phyloP scores from a whole-genome alignment of 1,140 invertebrate species.

The Pogonus chalceus region DNA sequence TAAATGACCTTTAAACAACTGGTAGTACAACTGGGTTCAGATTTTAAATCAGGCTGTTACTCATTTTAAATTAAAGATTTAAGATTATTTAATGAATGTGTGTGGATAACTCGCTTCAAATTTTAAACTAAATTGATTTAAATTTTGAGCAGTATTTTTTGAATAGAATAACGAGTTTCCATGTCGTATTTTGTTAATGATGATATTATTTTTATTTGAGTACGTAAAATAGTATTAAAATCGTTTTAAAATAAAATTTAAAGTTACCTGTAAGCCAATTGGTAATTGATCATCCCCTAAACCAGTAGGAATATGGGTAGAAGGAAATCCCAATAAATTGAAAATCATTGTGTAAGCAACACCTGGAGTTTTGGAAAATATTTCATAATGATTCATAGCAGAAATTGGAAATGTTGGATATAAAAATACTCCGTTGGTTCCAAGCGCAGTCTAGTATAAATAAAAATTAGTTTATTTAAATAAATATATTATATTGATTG shows the following conservation, averaged over 20 bases:
- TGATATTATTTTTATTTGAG: background rate
- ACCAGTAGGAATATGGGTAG: conserved; percentile 63
- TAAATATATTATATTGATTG: background rate
- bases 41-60: no score
- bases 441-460: conserved; percentile 38
- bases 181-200: background rate
- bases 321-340: conserved; percentile 65
- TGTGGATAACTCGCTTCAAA: no score
- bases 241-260: background rate
- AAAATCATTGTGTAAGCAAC: conserved; percentile 60
- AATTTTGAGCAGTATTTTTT: background rate
- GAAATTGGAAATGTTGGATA: conserved; percentile 57
- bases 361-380: conserved; percentile 48
- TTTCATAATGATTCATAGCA: conserved; percentile 54
- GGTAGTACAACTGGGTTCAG: no score
- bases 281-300: conserved; percentile 53
- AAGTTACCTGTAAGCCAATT: conserved; percentile 55
- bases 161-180: no score
- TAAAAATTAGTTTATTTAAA: background rate
- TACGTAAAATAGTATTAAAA: background rate
- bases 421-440: conserved; percentile 60
- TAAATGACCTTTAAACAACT: no score
- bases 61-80: no score
- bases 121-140: no score
- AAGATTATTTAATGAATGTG: no score